Percentiles rank a stretch among this genome's conserved stretches.
These are phyloP conservation scores for Brachionus koreanus DNA, from an alignment of 1,140 invertebrate species.

Conservation along the genomic window DNA sequence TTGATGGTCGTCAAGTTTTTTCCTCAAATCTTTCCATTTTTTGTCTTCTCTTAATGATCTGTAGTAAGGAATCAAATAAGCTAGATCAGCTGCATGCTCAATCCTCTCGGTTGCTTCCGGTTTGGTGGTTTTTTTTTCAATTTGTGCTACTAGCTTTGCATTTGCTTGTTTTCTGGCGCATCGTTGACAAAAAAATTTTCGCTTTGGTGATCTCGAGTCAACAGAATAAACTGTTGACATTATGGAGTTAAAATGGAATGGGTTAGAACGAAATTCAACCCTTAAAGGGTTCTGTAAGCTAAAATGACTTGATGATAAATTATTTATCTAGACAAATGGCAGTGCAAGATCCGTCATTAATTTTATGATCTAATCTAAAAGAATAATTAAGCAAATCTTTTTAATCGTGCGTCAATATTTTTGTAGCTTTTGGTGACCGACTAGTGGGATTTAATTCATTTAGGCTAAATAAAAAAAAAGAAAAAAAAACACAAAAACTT, in stretches of 20 bases:
- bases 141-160: background rate
- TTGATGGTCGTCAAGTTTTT: background rate
- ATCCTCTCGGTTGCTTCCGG: background rate
- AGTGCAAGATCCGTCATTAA: background rate
- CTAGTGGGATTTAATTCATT: background rate
- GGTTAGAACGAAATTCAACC: background rate
- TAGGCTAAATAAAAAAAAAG: background rate
- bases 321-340: background rate
- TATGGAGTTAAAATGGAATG: background rate
- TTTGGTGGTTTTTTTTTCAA: background rate
- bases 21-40: background rate
- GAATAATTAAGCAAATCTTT: background rate
- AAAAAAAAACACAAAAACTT: background rate
- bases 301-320: slow-evolving; percentile 1
- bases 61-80: slow-evolving; percentile 14
- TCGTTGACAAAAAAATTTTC: background rate
- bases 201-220: background rate
- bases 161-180: background rate
- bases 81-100: background rate
- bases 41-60: background rate
- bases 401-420: background rate
- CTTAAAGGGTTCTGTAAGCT: background rate
- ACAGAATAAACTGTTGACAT: background rate
- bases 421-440: background rate
- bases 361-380: slow-evolving; percentile 6